phyloP scores from a whole-genome alignment of 2,888 invertebrate genomes.

The Zele albiditarsus region DNA sequence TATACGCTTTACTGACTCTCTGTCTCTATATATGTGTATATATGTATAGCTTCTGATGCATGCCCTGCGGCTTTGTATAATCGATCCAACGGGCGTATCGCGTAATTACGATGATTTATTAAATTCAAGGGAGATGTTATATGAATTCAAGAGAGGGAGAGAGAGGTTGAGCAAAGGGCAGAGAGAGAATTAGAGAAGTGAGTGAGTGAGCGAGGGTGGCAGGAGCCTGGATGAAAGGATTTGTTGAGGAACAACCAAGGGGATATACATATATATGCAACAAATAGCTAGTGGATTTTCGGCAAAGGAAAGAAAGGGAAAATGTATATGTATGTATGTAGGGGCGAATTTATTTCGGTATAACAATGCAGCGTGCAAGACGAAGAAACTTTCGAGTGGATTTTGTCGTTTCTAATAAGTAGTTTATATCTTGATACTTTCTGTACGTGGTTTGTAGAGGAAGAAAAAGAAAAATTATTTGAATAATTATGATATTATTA shows the following conservation, averaged over 20 bases:
- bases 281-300: slow-evolving; percentile 4
- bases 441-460: no score
- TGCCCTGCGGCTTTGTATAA: slow-evolving; percentile 32
- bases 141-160: slow-evolving; percentile 12
- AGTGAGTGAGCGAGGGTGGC: neutral
- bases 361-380: neutral
- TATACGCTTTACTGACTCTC: slow-evolving; percentile 23
- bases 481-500: no score
- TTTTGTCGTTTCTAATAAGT: slow-evolving; percentile 42
- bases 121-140: slow-evolving; percentile 30
- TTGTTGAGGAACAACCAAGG: slow-evolving; percentile 4
- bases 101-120: slow-evolving; percentile 37
- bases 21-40: neutral
- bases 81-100: slow-evolving; percentile 23
- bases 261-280: neutral
- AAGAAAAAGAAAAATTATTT: no score
- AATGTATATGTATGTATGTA: neutral
- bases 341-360: slow-evolving; percentile 18
- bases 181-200: no score
- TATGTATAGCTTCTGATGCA: slow-evolving; percentile 28
- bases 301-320: neutral
- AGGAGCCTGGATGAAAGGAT: slow-evolving; percentile 29
- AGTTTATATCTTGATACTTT: slow-evolving; percentile 14
- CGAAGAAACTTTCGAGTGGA: slow-evolving; percentile 35
- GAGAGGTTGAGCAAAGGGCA: neutral